Evolutionary conservation across 2,797 vertebrate genomes (phyloP).

Genomic region (Xenentodon cancila): DNA sequence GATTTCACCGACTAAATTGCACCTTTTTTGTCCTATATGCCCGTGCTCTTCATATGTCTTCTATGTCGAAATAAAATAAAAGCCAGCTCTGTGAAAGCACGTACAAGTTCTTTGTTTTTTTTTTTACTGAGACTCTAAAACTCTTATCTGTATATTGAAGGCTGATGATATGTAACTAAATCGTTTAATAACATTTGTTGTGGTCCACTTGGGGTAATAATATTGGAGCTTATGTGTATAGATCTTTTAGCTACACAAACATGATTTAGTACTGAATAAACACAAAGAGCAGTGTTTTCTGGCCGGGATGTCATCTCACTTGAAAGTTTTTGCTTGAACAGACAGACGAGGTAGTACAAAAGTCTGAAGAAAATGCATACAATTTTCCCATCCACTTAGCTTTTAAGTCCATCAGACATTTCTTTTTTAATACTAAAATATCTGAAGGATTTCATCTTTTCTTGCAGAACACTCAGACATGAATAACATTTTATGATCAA

Average conservation of each 20-base stretch:
- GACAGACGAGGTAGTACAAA: conserved; percentile 7
- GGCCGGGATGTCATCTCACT: conserved; percentile 1
- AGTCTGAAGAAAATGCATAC: conserved; percentile 1
- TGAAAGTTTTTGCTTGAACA: conserved; percentile 13
- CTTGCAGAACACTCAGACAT: not conserved
- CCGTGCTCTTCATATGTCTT: too few relatives aligned
- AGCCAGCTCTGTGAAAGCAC: too few relatives aligned
- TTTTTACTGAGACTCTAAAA: not conserved
- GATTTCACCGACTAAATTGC: too few relatives aligned
- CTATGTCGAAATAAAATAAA: too few relatives aligned
- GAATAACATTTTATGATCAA: not conserved
- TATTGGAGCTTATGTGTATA: not conserved
- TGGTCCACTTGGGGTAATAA: not conserved
- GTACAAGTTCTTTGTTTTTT: too few relatives aligned
- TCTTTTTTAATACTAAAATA: conserved; percentile 7
- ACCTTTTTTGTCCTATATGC: too few relatives aligned
- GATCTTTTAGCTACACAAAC: conserved; percentile 1
- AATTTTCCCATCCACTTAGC: conserved; percentile 11
- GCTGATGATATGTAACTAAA: not conserved
- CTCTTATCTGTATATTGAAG: not conserved
- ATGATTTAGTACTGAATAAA: not conserved
- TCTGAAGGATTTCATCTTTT: conserved; percentile 27
- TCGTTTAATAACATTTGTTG: not conserved
- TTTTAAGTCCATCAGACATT: conserved; percentile 15
- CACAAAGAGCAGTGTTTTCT: conserved; percentile 8